A percentile compares a stretch with the other conserved stretches of the same genome.
Conservation (phyloP, 2,888 invertebrate genomes). For the Cheilosia grossa region DNA sequence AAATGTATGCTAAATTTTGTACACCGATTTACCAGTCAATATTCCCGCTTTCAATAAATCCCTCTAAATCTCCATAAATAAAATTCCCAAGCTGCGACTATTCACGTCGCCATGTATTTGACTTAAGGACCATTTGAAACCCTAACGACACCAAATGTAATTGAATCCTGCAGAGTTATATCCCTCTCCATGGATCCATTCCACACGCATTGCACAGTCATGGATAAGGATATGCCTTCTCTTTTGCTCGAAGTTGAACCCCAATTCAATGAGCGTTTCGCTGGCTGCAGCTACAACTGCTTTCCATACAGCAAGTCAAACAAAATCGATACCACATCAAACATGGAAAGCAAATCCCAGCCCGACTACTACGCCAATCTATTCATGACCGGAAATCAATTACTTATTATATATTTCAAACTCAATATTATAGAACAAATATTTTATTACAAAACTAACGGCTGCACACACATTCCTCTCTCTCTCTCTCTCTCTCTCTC, state of each 20-base stretch:
- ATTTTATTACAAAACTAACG: slow-evolving; percentile 68
- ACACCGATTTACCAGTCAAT: too few relatives aligned
- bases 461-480: slow-evolving; percentile 24
- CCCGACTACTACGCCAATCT: slow-evolving; percentile 23
- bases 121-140: slow-evolving; percentile 43
- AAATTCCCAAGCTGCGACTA: neutral
- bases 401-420: slow-evolving; percentile 70
- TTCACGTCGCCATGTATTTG: slow-evolving; percentile 52
- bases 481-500: neutral
- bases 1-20: too few relatives aligned
- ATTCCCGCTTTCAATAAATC: too few relatives aligned
- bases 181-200: slow-evolving; percentile 28
- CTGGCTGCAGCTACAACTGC: slow-evolving; percentile 23
- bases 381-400: slow-evolving; percentile 72
- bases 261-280: neutral
- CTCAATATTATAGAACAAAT: slow-evolving; percentile 70
- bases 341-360: slow-evolving; percentile 45
- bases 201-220: neutral
- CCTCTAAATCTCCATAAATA: too few relatives aligned
- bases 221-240: neutral
- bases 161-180: slow-evolving; percentile 44
- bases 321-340: slow-evolving; percentile 52
- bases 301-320: slow-evolving; percentile 6
- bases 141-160: slow-evolving; percentile 61
- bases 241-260: neutral